Percentiles rank a stretch among this genome's conserved stretches.
phyloP scores from a whole-genome alignment of 2,797 vertebrate genomes.

The Falco naumanni region DNA sequence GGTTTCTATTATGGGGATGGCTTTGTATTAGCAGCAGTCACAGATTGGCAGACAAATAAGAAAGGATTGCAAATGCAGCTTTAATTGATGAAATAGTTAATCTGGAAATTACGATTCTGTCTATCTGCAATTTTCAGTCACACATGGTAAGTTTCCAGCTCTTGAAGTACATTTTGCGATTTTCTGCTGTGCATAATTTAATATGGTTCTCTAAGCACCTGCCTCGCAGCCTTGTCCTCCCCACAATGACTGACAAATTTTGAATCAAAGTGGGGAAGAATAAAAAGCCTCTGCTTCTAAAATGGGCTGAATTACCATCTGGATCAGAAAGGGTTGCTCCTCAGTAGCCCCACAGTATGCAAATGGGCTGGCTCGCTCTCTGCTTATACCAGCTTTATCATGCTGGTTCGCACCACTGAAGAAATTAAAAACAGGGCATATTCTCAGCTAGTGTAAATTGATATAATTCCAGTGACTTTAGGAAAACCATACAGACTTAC shows the following conservation, averaged over 20 bases:
- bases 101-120: slow-evolving; percentile 47
- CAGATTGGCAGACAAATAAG: slow-evolving; percentile 33
- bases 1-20: slow-evolving; percentile 22
- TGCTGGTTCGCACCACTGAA: background rate
- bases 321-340: background rate
- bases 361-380: background rate
- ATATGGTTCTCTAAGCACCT: background rate
- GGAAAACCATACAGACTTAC: background rate
- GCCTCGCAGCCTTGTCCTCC: slow-evolving; percentile 10
- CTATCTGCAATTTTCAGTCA: slow-evolving; percentile 22
- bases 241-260: slow-evolving; percentile 8
- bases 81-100: slow-evolving; percentile 58
- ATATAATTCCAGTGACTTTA: background rate
- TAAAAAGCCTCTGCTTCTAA: background rate
- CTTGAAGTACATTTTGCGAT: slow-evolving; percentile 40
- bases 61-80: slow-evolving; percentile 24
- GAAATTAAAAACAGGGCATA: background rate
- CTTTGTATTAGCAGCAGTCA: slow-evolving; percentile 26
- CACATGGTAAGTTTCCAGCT: slow-evolving; percentile 4
- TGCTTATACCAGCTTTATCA: background rate
- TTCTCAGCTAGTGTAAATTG: background rate
- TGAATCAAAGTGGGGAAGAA: background rate
- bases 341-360: background rate
- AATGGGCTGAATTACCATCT: slow-evolving; percentile 2
- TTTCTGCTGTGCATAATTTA: slow-evolving; percentile 46